Base-by-base conservation (phyloP, 2,888 invertebrate species). In the Elaeidobius kamerunicus region DNA sequence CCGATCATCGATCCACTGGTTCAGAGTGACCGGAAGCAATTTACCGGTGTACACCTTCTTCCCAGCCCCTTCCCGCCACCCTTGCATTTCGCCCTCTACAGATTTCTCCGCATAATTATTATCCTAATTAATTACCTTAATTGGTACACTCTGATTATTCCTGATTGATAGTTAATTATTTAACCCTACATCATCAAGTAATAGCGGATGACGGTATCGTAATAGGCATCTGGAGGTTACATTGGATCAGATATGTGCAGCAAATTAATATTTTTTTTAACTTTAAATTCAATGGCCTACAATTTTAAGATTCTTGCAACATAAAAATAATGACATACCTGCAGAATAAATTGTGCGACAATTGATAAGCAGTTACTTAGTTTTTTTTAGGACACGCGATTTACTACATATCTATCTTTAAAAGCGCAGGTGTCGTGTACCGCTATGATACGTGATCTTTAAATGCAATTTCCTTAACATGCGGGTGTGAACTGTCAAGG, bases 401-500 rank as follows among this genome's bases (percentile, higher is more conserved):
- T 44, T n/a, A 20, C 34, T 23, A 32, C 39, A 39, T 36, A 36
- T 42, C 47, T 35, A 47, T 52, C 52, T 46, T 41, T 44, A 39
- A 42, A 47, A 42, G 36, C 23, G 53, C 53, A 53, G 53, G 53
- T 53, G 53, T 39, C 42, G 40, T n/a, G n/a, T 28, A 43, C 56
- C 56, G 52, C 57, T 57, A 49, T 50, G 14, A 27, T 56, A 60
- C 60, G 61, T 60, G 61, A 59, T 63, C 63, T 61, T 60, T 60
- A 54, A 60, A 60, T 50, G 52, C 51, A 57, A 57, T 59, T 50
- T 43, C 51, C 56, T 57, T 44, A 47, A 46, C 46, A 69, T 69
- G 68, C 68, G 69, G 69, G 72, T 53, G 61, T 71, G 72, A 72
- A 71, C 72, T 65, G 61, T 62, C 63, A 67, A 58, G 60, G 58